A percentile compares a stretch with the other conserved stretches of the same genome.
Evolutionary conservation across 2,797 vertebrate genomes (phyloP).

Genomic region (Poliocrania exsul): DNA sequence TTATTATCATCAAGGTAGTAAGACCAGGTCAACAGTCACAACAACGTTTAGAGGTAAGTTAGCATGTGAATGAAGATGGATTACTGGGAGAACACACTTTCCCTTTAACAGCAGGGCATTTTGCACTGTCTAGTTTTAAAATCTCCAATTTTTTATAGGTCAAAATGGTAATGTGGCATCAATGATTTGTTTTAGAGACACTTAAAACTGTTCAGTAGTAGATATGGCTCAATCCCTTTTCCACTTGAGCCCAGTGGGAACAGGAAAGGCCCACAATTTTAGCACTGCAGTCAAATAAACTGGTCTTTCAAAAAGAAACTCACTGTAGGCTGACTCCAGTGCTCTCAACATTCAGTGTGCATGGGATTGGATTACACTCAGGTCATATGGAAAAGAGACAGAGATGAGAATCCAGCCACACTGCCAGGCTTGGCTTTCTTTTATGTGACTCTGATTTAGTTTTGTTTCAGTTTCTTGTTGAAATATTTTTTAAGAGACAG

Average conservation of each 20-base stretch:
- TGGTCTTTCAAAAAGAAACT: neutral
- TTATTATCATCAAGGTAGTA: neutral
- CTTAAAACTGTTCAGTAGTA: neutral
- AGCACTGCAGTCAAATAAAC: neutral
- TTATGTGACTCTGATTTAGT: neutral
- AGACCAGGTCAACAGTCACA: neutral
- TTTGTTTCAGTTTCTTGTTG: conserved; percentile 35
- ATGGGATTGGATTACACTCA: neutral
- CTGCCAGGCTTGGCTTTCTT: conserved; percentile 7
- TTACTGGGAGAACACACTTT: neutral
- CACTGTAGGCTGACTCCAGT: neutral
- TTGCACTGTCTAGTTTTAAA: neutral
- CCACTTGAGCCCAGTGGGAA: neutral
- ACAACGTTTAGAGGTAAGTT: neutral
- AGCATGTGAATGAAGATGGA: neutral
- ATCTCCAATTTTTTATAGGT: neutral
- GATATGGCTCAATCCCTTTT: neutral
- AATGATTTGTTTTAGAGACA: neutral
- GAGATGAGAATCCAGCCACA: neutral
- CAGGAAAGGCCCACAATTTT: neutral
- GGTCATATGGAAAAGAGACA: neutral
- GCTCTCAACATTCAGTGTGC: neutral
- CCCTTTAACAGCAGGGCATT: neutral
- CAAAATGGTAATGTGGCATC: neutral
- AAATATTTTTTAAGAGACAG: neutral